These are phyloP conservation scores for Drosophila subquinaria DNA, from an alignment of 2,888 invertebrate genomes.

Conservation along the genomic window DNA sequence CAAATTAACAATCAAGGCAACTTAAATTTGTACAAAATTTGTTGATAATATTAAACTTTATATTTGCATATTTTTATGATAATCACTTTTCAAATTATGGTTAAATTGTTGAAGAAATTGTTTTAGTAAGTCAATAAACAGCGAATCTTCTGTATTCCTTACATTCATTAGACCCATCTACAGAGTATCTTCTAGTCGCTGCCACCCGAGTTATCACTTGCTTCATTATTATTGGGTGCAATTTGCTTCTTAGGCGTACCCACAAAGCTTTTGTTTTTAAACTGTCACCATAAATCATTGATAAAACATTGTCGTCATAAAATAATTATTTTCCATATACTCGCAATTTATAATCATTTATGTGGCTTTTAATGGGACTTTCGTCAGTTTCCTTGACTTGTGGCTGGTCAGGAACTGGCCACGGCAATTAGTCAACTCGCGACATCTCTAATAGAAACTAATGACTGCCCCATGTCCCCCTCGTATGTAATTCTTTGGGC, in stretches of 20 bases:
- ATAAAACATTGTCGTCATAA: slow-evolving; percentile 47
- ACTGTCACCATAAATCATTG: slow-evolving; percentile 60
- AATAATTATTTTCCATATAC: slow-evolving; percentile 48
- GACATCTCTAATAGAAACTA: slow-evolving; percentile 63
- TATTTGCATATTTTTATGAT: no score
- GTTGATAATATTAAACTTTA: no score
- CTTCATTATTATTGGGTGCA: slow-evolving; percentile 34
- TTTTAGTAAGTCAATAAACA: no score
- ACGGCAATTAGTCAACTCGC: slow-evolving; percentile 27
- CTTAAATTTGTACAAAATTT: no score
- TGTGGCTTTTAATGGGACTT: slow-evolving; percentile 20
- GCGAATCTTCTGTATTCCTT: no score
- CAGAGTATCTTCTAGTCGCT: slow-evolving; percentile 1
- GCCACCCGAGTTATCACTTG: neutral
- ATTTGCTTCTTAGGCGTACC: slow-evolving; percentile 15
- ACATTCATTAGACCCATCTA: no score
- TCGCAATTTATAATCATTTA: slow-evolving; percentile 60
- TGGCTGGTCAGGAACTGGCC: slow-evolving; percentile 49
- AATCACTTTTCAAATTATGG: no score
- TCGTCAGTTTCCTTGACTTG: slow-evolving; percentile 47
- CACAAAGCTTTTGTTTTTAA: slow-evolving; percentile 30
- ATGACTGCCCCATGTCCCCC: slow-evolving; percentile 23
- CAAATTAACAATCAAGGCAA: no score
- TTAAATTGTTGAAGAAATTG: no score
- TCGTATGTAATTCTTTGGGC: neutral